phyloP scores from a whole-genome alignment of 2,113 vertebrate species.

The Ancistrus triradiatus region DNA sequence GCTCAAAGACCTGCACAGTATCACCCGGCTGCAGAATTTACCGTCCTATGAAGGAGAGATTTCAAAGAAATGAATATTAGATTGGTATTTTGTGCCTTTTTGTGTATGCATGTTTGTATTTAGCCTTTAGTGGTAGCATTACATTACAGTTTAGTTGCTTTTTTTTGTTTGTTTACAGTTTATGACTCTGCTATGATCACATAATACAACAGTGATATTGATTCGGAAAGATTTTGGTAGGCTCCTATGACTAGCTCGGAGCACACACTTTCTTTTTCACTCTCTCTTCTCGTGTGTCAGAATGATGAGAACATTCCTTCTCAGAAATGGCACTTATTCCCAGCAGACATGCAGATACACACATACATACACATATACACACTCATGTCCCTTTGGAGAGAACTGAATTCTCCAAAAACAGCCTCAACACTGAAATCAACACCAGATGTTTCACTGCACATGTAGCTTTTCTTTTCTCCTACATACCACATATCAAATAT shows the following conservation, averaged over 20 bases:
- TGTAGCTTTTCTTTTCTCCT: neutral
- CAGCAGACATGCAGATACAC: neutral
- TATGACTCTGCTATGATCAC: too few relatives aligned
- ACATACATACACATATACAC: neutral
- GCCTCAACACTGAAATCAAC: neutral
- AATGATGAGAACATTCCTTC: conserved; percentile 27
- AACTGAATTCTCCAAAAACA: neutral
- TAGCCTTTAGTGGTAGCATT: too few relatives aligned
- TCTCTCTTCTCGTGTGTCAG: neutral
- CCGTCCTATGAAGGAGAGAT: conserved; percentile 4
- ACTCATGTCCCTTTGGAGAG: neutral
- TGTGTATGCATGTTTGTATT: too few relatives aligned
- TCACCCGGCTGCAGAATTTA: conserved; percentile 34
- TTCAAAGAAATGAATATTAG: too few relatives aligned
- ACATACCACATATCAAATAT: too few relatives aligned
- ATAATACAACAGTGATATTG: too few relatives aligned
- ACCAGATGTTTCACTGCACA: conserved; percentile 12
- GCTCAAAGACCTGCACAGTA: conserved; percentile 16
- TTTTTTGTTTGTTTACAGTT: too few relatives aligned
- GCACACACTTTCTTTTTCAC: neutral
- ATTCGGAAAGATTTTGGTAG: neutral
- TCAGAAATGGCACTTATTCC: conserved; percentile 11
- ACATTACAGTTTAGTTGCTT: too few relatives aligned
- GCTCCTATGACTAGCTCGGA: neutral
- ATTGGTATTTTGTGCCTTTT: too few relatives aligned